These are phyloP conservation scores for Pachyuromys duprasi DNA, from an alignment of 2,797 vertebrate genomes.

Conservation along the genomic window DNA sequence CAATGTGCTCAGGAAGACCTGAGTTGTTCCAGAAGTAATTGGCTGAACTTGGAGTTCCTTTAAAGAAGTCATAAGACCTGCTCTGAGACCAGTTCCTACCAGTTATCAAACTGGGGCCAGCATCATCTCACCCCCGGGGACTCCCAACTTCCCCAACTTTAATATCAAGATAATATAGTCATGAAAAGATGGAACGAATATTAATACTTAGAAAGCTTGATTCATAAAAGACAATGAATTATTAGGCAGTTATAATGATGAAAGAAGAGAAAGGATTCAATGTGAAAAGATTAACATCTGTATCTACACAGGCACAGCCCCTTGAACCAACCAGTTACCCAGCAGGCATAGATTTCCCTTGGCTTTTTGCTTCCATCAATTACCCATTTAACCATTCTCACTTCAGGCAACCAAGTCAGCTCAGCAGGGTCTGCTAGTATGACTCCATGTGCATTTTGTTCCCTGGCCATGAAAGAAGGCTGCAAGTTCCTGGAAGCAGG, in stretches of 20 bases:
- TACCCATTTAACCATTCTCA: constrained; percentile 61
- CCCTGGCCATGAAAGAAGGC: background rate
- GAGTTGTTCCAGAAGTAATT: background rate
- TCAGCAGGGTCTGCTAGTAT: background rate
- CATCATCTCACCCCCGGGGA: background rate
- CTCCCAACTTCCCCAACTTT: background rate
- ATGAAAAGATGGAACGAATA: background rate
- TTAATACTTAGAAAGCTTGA: background rate
- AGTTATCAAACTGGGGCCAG: background rate
- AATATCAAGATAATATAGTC: background rate
- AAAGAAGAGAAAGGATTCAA: background rate
- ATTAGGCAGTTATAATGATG: background rate
- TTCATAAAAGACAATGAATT: background rate
- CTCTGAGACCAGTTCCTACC: background rate
- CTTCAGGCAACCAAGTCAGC: constrained; percentile 57
- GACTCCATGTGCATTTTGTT: background rate
- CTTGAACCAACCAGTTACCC: background rate
- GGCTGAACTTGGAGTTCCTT: background rate
- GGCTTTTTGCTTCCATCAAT: constrained; percentile 57
- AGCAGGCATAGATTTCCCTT: background rate
- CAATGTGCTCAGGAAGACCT: accelerated
- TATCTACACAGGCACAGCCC: background rate
- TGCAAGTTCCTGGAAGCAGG: background rate
- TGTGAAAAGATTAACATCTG: background rate
- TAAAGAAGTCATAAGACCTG: background rate